These are phyloP conservation scores for Saccopteryx leptura DNA, from an alignment of 2,113 vertebrate genomes.

Conservation along the genomic window DNA sequence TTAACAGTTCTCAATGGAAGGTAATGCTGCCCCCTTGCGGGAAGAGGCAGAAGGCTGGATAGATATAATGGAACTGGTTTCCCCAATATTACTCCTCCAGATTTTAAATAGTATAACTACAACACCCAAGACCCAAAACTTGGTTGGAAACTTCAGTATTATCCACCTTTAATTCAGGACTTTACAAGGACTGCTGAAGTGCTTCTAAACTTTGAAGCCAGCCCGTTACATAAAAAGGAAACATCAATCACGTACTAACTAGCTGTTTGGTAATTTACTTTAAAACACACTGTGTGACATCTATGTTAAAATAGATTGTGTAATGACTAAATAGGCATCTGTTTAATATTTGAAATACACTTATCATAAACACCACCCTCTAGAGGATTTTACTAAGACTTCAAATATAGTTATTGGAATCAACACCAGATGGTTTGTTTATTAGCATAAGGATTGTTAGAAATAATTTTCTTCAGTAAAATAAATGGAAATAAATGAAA, in stretches of 20 bases:
- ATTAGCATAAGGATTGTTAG: neutral
- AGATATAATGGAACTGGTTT: neutral
- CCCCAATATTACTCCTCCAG: neutral
- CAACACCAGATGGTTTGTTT: constrained; percentile 22
- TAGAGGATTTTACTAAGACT: constrained; percentile 48
- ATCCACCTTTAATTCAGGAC: neutral
- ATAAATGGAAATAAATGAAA: constrained; percentile 1
- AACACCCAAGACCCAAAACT: neutral
- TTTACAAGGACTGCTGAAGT: constrained; percentile 24
- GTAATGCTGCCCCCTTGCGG: constrained; percentile 27
- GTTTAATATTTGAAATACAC: constrained; percentile 8
- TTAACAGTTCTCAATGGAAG: neutral
- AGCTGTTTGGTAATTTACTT: neutral
- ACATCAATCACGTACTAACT: neutral
- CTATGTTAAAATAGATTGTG: neutral
- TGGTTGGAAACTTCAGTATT: neutral
- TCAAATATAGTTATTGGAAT: constrained; percentile 41
- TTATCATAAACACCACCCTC: neutral
- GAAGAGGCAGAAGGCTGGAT: neutral
- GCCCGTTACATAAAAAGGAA: neutral
- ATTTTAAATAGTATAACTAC: neutral
- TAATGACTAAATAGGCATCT: neutral
- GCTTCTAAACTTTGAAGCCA: constrained; percentile 6
- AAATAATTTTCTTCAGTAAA: constrained; percentile 49
- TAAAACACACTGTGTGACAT: neutral